Conservation (phyloP, 2,113 vertebrate genomes). For the Otolemur garnettii region DNA sequence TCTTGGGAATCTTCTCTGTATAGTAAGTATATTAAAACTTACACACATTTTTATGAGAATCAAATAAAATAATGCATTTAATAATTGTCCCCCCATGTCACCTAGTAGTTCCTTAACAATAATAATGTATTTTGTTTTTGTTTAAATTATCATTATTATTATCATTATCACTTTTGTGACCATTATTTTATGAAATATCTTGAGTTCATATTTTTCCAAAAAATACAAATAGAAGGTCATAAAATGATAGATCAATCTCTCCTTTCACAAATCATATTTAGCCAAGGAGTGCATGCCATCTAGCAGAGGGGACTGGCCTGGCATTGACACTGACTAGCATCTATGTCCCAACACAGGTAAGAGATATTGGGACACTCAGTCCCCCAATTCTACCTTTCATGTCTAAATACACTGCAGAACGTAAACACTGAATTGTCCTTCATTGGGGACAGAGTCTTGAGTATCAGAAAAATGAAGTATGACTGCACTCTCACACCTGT, state of each 20-base stretch:
- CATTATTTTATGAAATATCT: background rate
- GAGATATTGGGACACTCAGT: too few relatives aligned
- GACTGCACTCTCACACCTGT: background rate
- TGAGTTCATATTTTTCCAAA: background rate
- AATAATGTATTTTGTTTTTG: background rate
- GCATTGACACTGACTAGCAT: background rate
- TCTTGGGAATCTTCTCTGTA: background rate
- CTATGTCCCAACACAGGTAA: accelerated
- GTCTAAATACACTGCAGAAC: background rate
- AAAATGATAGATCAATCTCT: background rate
- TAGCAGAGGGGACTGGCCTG: background rate
- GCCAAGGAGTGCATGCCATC: background rate
- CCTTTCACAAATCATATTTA: background rate
- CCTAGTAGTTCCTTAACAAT: background rate
- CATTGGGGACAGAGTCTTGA: background rate
- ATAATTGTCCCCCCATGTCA: background rate
- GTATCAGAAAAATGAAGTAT: background rate
- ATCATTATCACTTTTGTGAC: background rate
- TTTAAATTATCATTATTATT: background rate
- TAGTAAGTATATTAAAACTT: background rate
- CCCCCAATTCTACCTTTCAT: background rate
- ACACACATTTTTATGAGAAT: background rate
- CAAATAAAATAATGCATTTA: conserved; percentile 11
- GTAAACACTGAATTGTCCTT: background rate
- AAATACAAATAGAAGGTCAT: background rate